Base-by-base conservation (phyloP, 2,113 vertebrate species). In the Cheilinus undulatus region DNA sequence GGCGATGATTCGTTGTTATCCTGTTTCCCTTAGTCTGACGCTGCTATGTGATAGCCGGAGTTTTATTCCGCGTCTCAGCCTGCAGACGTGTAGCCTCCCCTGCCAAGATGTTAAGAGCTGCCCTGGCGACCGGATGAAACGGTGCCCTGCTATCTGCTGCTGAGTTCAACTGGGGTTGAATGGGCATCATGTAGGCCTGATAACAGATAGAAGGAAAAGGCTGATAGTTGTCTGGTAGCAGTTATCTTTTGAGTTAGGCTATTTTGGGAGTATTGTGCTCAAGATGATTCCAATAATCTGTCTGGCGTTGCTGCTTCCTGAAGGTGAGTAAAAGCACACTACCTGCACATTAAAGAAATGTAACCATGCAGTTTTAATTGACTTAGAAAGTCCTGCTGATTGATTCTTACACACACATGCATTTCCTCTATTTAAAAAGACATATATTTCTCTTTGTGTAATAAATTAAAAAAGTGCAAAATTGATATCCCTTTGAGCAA, bases 21-120 rank as follows among this genome's bases (percentile, higher is more conserved):
- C 75, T 77, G 88, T 95, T 94, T 93, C 93, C 51, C 76, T 82
- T 56, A 1, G 77, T 71, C 87, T 67, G 79, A 57, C 50, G 69
- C 69, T 85, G 93, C 79, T 59, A 94, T 61, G 74, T 83, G 93
- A 94, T 93, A 94, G 86, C 89, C 45, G 51, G 86, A 87, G 86
- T 93, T 92, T 88, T 83, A 83, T 93, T 91, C 86, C 88, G 28
- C 20, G 66, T 69, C 60, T 84, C 73, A 60, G 66, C 67, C 68
- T 48, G 68, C 38, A 76, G 82, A 81, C 78, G 60, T 26, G 69
- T 69, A 23, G 58, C 46, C 78, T 83, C 86, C 65, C 80, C 84
- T 82, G 87, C 87, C 78, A 85, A 87, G 86, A 80, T 48, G 52
- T n/a, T 76, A 48, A 75, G 71, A 62, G 71, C 70, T 62, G 62